These are phyloP conservation scores for Hypomecis atomaria DNA, from an alignment of 2,888 invertebrate species.

Conservation along the genomic window DNA sequence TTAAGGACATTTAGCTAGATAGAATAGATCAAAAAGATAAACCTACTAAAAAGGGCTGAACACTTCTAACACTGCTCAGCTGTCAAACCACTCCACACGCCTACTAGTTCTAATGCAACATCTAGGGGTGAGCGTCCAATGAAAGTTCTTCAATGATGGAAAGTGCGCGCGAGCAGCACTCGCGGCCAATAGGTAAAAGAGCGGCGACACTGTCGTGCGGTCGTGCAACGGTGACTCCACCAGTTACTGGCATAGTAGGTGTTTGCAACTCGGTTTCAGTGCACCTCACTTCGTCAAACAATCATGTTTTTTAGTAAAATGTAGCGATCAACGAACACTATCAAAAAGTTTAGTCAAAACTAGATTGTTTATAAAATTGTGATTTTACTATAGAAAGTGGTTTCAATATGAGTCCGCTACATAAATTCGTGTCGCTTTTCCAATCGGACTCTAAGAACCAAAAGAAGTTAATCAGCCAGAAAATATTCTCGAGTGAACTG, in stretches of 20 bases:
- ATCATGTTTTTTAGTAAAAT: background rate
- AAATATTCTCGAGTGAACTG: conserved; percentile 85
- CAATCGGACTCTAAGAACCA: conserved; percentile 82
- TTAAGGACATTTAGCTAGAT: too few relatives aligned
- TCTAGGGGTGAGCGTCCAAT: conserved; percentile 53
- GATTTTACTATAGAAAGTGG: background rate
- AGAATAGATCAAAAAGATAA: too few relatives aligned
- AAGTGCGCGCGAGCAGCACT: conserved; percentile 54
- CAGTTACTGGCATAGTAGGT: conserved; percentile 16
- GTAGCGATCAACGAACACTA: background rate
- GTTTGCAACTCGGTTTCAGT: conserved; percentile 19
- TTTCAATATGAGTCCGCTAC: conserved; percentile 83
- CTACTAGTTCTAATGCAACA: conserved; percentile 1
- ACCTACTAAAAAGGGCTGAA: too few relatives aligned
- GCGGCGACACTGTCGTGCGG: conserved; percentile 62
- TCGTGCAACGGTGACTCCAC: conserved; percentile 43
- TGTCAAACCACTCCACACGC: background rate
- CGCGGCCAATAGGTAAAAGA: conserved; percentile 65
- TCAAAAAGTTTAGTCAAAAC: background rate
- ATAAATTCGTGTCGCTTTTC: conserved; percentile 86
- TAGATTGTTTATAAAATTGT: too few relatives aligned
- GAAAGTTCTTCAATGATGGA: conserved; percentile 67
- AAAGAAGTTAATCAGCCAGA: conserved; percentile 73
- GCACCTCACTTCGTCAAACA: background rate
- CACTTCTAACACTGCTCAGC: background rate